Percentiles rank a stretch among this genome's conserved stretches.
Evolutionary conservation across 2,113 vertebrate genomes (phyloP).

Genomic region (Serilophus lunatus): DNA sequence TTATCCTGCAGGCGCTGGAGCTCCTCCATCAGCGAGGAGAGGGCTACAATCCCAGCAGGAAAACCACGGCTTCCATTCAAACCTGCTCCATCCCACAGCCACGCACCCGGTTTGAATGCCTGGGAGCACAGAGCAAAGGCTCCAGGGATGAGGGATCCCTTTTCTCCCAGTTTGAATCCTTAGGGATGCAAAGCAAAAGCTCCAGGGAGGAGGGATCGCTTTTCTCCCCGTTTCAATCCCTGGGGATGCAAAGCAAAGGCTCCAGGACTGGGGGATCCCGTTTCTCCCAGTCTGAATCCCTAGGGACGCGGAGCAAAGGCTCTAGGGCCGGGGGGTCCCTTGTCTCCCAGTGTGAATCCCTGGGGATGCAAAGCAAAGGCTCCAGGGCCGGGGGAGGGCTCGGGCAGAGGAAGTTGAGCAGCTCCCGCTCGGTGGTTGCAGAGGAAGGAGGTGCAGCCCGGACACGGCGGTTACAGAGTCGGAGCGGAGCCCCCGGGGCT

Average conservation of each 20-base stretch:
- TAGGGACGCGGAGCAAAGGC: neutral
- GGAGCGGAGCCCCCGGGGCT: too few relatives aligned
- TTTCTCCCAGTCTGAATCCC: too few relatives aligned
- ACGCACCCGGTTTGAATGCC: neutral
- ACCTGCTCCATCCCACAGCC: neutral
- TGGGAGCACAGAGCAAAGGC: neutral
- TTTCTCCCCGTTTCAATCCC: neutral
- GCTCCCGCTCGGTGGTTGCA: too few relatives aligned
- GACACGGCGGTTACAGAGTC: neutral
- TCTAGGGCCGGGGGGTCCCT: neutral
- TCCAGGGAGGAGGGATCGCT: too few relatives aligned
- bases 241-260: neutral
- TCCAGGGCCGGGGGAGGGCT: neutral
- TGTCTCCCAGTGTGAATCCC: neutral
- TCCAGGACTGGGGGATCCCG: neutral
- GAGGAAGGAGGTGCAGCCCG: too few relatives aligned
- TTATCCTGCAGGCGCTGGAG: slow-evolving; percentile 15
- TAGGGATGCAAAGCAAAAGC: neutral
- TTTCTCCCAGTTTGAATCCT: neutral
- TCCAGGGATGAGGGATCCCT: neutral
- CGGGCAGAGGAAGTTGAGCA: too few relatives aligned
- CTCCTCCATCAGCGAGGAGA: neutral
- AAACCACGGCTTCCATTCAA: slow-evolving; percentile 9
- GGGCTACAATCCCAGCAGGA: neutral
- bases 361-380: neutral